phyloP scores from a whole-genome alignment of 1,140 invertebrate species.

The Musca vetustissima region DNA sequence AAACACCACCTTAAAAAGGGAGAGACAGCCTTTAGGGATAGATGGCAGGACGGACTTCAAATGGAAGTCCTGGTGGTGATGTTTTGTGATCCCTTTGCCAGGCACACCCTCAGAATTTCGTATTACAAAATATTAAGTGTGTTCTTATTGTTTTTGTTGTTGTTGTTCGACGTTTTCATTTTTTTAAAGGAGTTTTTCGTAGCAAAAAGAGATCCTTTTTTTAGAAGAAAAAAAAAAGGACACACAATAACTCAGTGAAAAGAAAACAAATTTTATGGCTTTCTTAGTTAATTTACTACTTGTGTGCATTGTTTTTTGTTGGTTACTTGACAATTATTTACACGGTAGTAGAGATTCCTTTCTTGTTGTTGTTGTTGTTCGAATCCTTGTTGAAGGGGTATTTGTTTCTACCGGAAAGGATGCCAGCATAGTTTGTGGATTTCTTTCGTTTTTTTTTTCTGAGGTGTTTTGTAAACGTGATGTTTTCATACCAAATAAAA shows the following conservation, averaged over 20 bases:
- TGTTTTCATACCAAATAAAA: conserved; percentile 1
- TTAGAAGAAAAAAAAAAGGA: neutral
- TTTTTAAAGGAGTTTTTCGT: too few relatives aligned
- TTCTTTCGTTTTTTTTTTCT: neutral
- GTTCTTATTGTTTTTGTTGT: too few relatives aligned
- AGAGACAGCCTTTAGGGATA: too few relatives aligned
- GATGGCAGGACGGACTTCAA: too few relatives aligned
- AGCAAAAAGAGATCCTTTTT: neutral
- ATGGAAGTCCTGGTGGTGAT: too few relatives aligned
- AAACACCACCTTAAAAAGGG: too few relatives aligned
- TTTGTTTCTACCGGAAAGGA: conserved; percentile 3
- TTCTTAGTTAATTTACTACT: neutral
- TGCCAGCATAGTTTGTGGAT: neutral
- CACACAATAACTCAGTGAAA: too few relatives aligned
- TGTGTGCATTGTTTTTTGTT: neutral
- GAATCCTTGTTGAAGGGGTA: too few relatives aligned
- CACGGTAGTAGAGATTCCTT: too few relatives aligned
- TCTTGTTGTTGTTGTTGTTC: too few relatives aligned
- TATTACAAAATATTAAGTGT: neutral
- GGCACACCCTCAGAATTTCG: conserved; percentile 18
- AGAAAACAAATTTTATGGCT: neutral
- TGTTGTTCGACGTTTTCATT: too few relatives aligned
- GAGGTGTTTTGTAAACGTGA: conserved; percentile 14
- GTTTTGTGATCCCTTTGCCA: neutral
- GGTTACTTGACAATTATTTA: too few relatives aligned